Conservation (phyloP, 2,113 vertebrate genomes). For the Cryptomyrus ogoouensis region DNA sequence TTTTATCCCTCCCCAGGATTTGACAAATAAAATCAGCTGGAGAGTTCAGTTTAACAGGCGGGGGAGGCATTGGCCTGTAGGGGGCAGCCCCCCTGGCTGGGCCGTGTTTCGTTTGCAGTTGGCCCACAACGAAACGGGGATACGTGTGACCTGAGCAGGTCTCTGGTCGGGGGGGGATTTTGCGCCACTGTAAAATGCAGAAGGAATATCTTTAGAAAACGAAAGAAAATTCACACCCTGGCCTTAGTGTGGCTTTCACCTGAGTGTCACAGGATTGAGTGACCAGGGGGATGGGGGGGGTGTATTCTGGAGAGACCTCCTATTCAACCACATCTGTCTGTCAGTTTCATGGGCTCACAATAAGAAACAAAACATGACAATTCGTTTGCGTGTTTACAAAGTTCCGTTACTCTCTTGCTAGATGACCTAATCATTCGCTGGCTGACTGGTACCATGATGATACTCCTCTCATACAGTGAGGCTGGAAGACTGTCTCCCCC, state of each 20-base stretch:
- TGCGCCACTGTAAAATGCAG: conserved; percentile 22
- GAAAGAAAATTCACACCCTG: conserved; percentile 1
- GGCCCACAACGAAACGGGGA: not conserved
- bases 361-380: not conserved
- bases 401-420: not conserved
- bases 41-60: not conserved
- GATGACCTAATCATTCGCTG: not conserved
- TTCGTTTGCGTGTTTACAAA: not conserved
- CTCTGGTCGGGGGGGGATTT: conserved; percentile 9
- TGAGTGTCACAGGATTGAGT: conserved; percentile 4
- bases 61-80: not conserved
- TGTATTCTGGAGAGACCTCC: not conserved
- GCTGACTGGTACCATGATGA: not conserved
- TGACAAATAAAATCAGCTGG: not conserved
- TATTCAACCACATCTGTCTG: not conserved
- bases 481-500: not conserved
- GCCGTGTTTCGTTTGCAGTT: not conserved
- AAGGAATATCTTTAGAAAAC: conserved; percentile 22
- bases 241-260: not conserved
- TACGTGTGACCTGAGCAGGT: not conserved
- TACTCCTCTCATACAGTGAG: not conserved
- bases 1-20: not conserved
- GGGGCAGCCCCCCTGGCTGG: not conserved
- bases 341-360: not conserved
- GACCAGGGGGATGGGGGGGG: not conserved